phyloP scores from a whole-genome alignment of 2,797 vertebrate species.

The Macropus fuliginosus region DNA sequence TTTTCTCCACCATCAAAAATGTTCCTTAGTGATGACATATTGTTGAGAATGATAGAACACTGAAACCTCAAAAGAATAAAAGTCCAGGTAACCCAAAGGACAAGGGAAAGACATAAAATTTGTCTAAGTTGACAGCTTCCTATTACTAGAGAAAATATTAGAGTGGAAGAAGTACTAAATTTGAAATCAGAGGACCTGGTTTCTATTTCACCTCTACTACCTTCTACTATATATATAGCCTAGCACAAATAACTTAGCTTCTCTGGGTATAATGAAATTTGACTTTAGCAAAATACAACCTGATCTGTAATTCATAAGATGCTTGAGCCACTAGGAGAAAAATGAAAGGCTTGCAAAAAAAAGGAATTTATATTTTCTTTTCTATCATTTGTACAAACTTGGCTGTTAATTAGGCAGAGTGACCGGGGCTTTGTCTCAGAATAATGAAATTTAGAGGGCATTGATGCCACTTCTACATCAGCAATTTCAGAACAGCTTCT shows the following conservation, averaged over 20 bases:
- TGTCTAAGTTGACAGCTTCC: neutral
- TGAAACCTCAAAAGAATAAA: neutral
- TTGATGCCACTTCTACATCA: neutral
- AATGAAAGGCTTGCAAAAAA: neutral
- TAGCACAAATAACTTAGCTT: neutral
- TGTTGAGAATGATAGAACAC: neutral
- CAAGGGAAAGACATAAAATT: neutral
- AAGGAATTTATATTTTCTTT: neutral
- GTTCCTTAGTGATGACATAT: neutral
- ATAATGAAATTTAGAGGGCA: neutral
- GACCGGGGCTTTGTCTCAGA: neutral
- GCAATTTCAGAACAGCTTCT: neutral
- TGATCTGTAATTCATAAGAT: neutral
- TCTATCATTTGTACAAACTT: neutral
- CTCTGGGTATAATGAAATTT: neutral
- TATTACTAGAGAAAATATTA: neutral
- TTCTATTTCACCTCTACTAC: neutral
- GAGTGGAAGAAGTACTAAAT: neutral
- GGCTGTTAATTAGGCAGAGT: neutral
- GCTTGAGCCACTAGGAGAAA: neutral
- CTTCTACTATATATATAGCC: neutral
- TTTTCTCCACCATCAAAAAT: neutral
- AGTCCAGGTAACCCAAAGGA: neutral
- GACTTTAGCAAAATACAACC: neutral
- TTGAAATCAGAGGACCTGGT: neutral